Percentiles rank a stretch among this genome's conserved stretches.
Conservation (phyloP, 2,888 invertebrate species). For the Gari tellinella region DNA sequence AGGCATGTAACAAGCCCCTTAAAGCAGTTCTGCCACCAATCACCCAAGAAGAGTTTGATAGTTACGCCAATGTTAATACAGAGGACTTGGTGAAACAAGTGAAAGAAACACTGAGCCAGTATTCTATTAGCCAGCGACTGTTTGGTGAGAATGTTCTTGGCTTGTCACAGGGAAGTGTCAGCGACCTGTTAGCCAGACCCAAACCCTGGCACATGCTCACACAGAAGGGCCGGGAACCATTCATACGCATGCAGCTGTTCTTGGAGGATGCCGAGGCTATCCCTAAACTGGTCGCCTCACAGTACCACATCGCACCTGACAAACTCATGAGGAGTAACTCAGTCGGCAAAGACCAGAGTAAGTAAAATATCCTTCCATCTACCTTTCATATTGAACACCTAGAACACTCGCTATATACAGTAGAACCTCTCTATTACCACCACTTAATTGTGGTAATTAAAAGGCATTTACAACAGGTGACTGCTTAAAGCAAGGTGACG, state of each 20-base stretch:
- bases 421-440: no score
- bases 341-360: constrained; percentile 40
- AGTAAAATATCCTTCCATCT: no score
- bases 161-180: constrained; percentile 92
- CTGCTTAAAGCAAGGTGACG: no score
- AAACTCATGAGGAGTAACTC: constrained; percentile 93
- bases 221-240: constrained; percentile 95
- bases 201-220: constrained; percentile 99
- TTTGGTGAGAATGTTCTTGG: constrained; percentile 98
- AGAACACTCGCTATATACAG: no score
- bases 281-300: constrained; percentile 96
- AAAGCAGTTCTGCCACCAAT: constrained; percentile 99
- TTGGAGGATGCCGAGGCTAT: constrained; percentile 97
- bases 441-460: no score
- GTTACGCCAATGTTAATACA: constrained; percentile 98
- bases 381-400: no score
- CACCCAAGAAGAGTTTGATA: constrained; percentile 99
- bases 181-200: constrained; percentile 97
- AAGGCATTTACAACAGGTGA: no score
- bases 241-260: constrained; percentile 91
- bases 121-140: constrained; percentile 94
- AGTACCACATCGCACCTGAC: constrained; percentile 99
- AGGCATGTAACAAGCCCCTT: constrained; percentile 88
- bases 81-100: constrained; percentile 97
- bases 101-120: constrained; percentile 85